Base-by-base conservation (phyloP, 2,888 invertebrate species). In the Limnephilus lunatus region DNA sequence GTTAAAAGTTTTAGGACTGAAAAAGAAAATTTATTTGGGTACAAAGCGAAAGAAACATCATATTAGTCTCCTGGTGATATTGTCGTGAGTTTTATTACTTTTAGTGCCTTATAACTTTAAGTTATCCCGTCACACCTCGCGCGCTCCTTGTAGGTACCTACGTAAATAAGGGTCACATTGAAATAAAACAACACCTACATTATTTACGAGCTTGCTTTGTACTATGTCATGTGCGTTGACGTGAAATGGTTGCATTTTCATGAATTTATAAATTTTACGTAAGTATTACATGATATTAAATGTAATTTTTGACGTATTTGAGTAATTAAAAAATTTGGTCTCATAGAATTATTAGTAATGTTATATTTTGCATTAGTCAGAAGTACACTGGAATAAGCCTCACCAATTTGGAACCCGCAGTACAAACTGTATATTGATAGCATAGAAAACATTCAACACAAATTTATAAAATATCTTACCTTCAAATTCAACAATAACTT, bases 151-250 rank as follows among this genome's bases (percentile, higher is more conserved):
- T n/a, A n/a, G n/a, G n/a, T 32, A 80, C 80, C 9, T 35, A 11
- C 19, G 35, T 88, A 88, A 88, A 68, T 25, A 35, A 39, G 35
- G 68, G 68, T 88, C 35, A 88, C 81, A 25, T 68, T 88, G 88
- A 89, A 35, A 80, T 80, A 89, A 81, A 68, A 80, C 39, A 19
- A 35, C 68, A 31, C 80, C 80, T 31, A 7, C 32, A 31, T 89
- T 80, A 12, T 12, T 11, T 68, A 80, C 25, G 14, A 80, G 25
- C 9, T 14, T 80, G 80, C 68, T 80, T 81, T 81, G 25, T 3
- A 35, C 35, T 4, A 3, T 68, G 25, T 32, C 80, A 30, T 81
- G n/a, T 9, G 68, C 25, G 1, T 68, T 9, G 25, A 2, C n/a
- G 1, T n/a, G 68, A n/a, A 7, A 68, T 5, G 9, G 68, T 9